A percentile compares a stretch with the other conserved stretches of the same genome.
These are phyloP conservation scores for Globodera rostochiensis DNA, from an alignment of 1,140 invertebrate genomes.

Conservation along the genomic window DNA sequence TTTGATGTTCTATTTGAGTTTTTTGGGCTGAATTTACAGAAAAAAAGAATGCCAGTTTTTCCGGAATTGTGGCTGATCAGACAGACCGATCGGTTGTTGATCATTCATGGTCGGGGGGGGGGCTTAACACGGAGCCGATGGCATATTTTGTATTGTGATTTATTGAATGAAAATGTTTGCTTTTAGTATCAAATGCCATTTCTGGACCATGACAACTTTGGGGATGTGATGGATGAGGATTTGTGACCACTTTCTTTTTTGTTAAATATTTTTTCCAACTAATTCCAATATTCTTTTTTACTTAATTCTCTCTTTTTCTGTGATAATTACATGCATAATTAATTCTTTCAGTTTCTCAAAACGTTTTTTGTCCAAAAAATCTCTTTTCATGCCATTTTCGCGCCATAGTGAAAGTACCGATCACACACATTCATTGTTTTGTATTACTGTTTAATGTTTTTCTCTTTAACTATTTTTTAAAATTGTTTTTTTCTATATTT, in stretches of 20 bases:
- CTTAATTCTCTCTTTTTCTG: background rate
- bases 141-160: slow-evolving; percentile 12
- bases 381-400: too few species aligned
- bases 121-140: background rate
- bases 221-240: slow-evolving; percentile 41
- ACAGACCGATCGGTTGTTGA: too few species aligned
- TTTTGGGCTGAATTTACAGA: too few species aligned
- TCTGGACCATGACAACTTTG: slow-evolving; percentile 45
- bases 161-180: slow-evolving; percentile 30
- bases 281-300: background rate
- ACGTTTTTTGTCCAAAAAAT: too few species aligned
- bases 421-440: too few species aligned
- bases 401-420: too few species aligned
- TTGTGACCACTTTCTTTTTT: slow-evolving; percentile 21
- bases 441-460: too few species aligned
- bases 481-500: background rate
- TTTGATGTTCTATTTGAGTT: too few species aligned
- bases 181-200: slow-evolving; percentile 56
- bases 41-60: too few species aligned
- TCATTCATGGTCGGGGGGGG: background rate
- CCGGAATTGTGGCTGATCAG: background rate
- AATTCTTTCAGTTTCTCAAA: background rate
- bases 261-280: too few species aligned
- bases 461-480: too few species aligned
- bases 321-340: background rate